These are phyloP conservation scores for Oscarella lobularis DNA, from an alignment of 37 sponge, comb jelly and placozoan species.

Conservation along the genomic window DNA sequence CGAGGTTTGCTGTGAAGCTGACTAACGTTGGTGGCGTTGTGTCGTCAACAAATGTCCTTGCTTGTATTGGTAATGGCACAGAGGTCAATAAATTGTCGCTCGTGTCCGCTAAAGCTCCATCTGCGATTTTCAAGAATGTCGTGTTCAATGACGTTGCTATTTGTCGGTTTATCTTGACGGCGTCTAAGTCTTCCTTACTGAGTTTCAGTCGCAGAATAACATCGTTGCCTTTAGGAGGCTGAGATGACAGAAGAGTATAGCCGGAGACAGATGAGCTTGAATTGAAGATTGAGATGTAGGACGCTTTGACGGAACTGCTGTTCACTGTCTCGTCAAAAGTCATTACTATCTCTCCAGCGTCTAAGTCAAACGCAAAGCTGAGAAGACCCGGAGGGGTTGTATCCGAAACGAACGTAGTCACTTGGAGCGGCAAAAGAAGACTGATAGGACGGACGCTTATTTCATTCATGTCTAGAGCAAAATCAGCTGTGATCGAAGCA, in stretches of 20 bases:
- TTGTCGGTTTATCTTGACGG: neutral
- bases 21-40: constrained; percentile 25
- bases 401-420: constrained; percentile 30
- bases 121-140: constrained; percentile 33
- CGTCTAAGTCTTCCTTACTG: constrained; percentile 8
- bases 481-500: constrained; percentile 20
- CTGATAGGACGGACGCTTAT: constrained; percentile 24
- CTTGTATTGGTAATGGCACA: constrained; percentile 14
- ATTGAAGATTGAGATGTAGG: constrained; percentile 24
- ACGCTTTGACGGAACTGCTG: constrained; percentile 35
- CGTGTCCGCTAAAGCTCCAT: constrained; percentile 29
- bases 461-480: constrained; percentile 35
- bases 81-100: constrained; percentile 23
- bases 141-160: neutral
- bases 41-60: constrained; percentile 40
- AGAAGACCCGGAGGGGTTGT: constrained; percentile 43
- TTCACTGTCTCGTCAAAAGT: constrained; percentile 75
- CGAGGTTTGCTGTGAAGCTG: constrained; percentile 43
- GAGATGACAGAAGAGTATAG: constrained; percentile 27
- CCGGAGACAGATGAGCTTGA: neutral
- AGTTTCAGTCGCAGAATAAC: neutral
- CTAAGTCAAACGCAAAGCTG: constrained; percentile 51
- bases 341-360: constrained; percentile 43
- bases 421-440: constrained; percentile 19
- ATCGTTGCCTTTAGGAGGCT: constrained; percentile 5